phyloP scores from a whole-genome alignment of 1,140 invertebrate genomes.

The Cyphomyrmex costatus region DNA sequence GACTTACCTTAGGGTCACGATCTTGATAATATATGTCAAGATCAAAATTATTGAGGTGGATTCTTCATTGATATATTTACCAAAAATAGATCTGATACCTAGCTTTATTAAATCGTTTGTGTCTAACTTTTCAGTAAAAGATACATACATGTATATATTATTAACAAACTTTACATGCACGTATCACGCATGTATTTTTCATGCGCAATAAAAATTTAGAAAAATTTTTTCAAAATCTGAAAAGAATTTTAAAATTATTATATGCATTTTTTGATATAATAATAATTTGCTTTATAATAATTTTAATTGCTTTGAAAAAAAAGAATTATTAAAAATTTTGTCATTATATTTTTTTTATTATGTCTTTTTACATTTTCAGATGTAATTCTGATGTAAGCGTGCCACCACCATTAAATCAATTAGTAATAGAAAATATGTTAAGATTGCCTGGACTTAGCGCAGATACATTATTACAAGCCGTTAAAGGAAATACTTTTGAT shows the following conservation, averaged over 20 bases:
- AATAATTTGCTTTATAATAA: too few species aligned
- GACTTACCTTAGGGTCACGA: too few species aligned
- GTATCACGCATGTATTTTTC: not conserved
- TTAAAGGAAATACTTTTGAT: conserved; percentile 95
- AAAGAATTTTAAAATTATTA: not conserved
- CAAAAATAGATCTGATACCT: not conserved
- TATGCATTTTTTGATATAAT: not conserved
- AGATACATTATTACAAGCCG: conserved; percentile 92
- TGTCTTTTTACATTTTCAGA: conserved; percentile 67
- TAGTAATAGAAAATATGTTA: conserved; percentile 94
- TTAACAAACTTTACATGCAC: not conserved
- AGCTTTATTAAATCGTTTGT: not conserved
- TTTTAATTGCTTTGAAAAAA: not conserved
- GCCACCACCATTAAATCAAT: conserved; percentile 86
- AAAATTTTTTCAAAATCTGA: not conserved
- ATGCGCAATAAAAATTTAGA: not conserved
- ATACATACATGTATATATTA: not conserved
- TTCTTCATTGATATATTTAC: too few species aligned
- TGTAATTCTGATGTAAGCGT: conserved; percentile 75
- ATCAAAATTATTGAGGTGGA: too few species aligned
- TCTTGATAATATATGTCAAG: too few species aligned
- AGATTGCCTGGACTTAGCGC: conserved; percentile 92
- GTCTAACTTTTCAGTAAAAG: not conserved
- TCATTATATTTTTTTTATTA: not conserved
- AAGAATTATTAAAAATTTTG: not conserved